Evolutionary conservation across 2,113 vertebrate genomes (phyloP), one percentile per base, ranked within the genome.

Genomic region (Heterotilapia buettikoferi): DNA sequence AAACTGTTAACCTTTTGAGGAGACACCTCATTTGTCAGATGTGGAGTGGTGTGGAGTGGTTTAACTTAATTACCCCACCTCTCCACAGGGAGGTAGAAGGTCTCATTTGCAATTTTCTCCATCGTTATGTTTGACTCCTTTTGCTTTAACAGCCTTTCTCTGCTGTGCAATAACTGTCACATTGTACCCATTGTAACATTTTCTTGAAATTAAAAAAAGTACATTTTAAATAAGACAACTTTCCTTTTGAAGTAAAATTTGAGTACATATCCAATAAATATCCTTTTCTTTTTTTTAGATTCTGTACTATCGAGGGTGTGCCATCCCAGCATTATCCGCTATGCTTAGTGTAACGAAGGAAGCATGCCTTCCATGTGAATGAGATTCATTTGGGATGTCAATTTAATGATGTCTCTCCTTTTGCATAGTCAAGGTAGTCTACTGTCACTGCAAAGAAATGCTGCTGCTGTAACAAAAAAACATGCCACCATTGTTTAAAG

Each of bases 31-130:
- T 92, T 93, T 91, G 88, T 94, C 88, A 90, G 57, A 78, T 88
- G 83, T 89, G 84, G 80, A 88, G 78, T 63, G 59, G 54, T 88
- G 87, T 89, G 71, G 54, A 88, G 85, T 86, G 79, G 47, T 90
- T 91, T 85, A 88, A 92, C 84, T 84, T 94, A 92, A 90, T 95
- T 92, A 93, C 73, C 43, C 45, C 68, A 76, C 24, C 50, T 82
- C 84, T 92, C 86, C 89, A 88, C 26, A 80, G 83, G 50, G 86
- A 84, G 83, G 56, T 71, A 79, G 63, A 92, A 86, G 79, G 87
- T 92, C 86, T 92, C 82, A 90, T 90, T 91, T 93, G 86, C 84
- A 88, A 87, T 90, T 90, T 92, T 26, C 82, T 93, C 43, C 40
- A 33, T 47, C 78, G 88, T 92, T 68, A 82, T 71, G 38, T 76